Evolutionary conservation across 2,888 invertebrate species (phyloP).

Genomic region (Drosophila austrosaltans): DNA sequence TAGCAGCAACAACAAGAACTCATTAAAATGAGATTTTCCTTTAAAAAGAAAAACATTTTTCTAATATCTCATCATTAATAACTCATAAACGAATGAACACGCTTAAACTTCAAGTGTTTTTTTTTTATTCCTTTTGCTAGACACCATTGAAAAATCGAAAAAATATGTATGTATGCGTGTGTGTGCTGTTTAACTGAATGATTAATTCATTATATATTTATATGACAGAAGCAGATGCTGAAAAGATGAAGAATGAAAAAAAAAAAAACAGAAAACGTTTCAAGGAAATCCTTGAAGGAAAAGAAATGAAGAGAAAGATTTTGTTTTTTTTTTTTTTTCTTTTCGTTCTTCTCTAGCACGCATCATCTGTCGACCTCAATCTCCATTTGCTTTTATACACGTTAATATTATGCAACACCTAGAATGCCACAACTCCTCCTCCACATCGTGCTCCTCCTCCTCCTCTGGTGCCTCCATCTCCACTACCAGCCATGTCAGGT

Average conservation of each 20-base stretch:
- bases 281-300: slow-evolving; percentile 23
- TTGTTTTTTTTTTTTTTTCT: slow-evolving; percentile 31
- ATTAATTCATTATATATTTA: slow-evolving; percentile 74
- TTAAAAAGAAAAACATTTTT: slow-evolving; percentile 26
- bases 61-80: slow-evolving; percentile 72
- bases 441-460: not conserved
- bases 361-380: slow-evolving; percentile 57
- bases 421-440: slow-evolving; percentile 7
- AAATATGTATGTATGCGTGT: slow-evolving; percentile 24
- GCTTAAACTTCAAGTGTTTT: slow-evolving; percentile 34
- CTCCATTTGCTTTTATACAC: slow-evolving; percentile 32
- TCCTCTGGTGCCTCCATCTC: not conserved
- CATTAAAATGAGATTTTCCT: slow-evolving; percentile 26
- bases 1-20: slow-evolving; percentile 12
- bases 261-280: slow-evolving; percentile 31
- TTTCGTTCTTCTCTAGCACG: slow-evolving; percentile 39
- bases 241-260: slow-evolving; percentile 10
- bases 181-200: slow-evolving; percentile 62
- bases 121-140: slow-evolving; percentile 53
- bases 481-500: not conserved
- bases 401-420: slow-evolving; percentile 69
- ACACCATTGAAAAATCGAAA: slow-evolving; percentile 60
- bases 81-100: slow-evolving; percentile 64
- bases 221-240: slow-evolving; percentile 64
- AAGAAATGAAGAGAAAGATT: slow-evolving; percentile 24